A percentile compares a stretch with the other conserved stretches of the same genome.
Conservation (phyloP, 2,113 vertebrate genomes). For the Eulacestoma nigropectus region DNA sequence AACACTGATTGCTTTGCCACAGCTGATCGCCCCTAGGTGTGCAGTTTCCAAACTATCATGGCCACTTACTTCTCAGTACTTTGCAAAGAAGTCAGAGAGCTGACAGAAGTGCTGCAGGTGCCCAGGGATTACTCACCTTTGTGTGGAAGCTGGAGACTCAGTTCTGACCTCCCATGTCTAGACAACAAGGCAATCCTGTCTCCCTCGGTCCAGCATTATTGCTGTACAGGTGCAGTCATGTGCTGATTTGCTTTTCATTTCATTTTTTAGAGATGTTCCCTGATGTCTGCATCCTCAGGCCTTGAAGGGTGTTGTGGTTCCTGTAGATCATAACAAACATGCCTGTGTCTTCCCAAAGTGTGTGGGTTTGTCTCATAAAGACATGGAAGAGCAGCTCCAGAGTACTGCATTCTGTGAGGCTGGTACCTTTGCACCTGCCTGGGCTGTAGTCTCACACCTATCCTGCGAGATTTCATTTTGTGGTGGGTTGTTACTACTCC, state of each 20-base stretch:
- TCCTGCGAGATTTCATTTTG: neutral
- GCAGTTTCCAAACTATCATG: neutral
- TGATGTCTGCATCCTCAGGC: neutral
- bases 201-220: neutral
- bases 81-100: neutral
- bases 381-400: neutral
- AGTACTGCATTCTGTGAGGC: neutral
- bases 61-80: neutral
- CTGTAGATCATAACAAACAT: neutral
- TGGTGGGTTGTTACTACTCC: neutral
- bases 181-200: neutral
- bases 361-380: neutral
- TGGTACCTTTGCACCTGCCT: neutral
- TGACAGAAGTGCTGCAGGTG: neutral
- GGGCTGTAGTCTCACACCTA: neutral
- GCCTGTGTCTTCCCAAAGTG: neutral
- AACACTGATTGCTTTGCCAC: neutral
- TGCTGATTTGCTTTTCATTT: neutral
- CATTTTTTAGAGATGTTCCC: neutral
- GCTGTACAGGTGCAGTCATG: neutral
- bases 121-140: neutral
- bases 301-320: neutral
- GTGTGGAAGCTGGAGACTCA: neutral
- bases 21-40: neutral
- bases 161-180: rapidly evolving